These are phyloP conservation scores for Gasteruption jaculator DNA, from an alignment of 2,888 invertebrate genomes.

Conservation along the genomic window DNA sequence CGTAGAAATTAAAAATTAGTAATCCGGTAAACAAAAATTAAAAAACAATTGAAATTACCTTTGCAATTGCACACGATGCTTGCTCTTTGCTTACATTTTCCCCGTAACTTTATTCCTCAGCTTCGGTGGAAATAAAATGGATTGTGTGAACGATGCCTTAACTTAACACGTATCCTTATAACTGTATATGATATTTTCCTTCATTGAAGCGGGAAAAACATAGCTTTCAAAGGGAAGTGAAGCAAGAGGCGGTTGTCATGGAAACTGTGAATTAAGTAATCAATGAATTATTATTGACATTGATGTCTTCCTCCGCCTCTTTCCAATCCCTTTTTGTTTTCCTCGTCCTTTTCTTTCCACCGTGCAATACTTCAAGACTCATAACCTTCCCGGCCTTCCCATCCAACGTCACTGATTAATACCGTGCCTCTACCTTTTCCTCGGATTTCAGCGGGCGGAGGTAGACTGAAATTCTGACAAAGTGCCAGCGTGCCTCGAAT, in stretches of 20 bases:
- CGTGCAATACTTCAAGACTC: conserved; percentile 42
- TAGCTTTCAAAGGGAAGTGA: conserved; percentile 33
- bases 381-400: conserved; percentile 32
- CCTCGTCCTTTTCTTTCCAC: conserved; percentile 14
- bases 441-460: conserved; percentile 28
- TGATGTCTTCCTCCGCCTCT: conserved; percentile 44
- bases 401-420: conserved; percentile 40
- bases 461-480: no score
- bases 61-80: no score
- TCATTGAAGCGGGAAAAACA: conserved; percentile 46
- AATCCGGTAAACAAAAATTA: no score
- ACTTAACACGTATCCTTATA: conserved; percentile 19
- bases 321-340: conserved; percentile 23
- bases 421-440: conserved; percentile 37
- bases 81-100: no score
- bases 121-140: no score
- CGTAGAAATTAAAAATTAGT: no score
- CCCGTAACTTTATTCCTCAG: no score
- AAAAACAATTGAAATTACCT: no score
- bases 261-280: conserved; percentile 50
- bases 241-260: conserved; percentile 45
- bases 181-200: conserved; percentile 26
- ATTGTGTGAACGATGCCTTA: conserved; percentile 29
- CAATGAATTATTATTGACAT: conserved; percentile 53
- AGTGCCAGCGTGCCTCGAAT: no score